Conservation (phyloP, 2,113 vertebrate genomes). For the Arvicanthis niloticus region DNA sequence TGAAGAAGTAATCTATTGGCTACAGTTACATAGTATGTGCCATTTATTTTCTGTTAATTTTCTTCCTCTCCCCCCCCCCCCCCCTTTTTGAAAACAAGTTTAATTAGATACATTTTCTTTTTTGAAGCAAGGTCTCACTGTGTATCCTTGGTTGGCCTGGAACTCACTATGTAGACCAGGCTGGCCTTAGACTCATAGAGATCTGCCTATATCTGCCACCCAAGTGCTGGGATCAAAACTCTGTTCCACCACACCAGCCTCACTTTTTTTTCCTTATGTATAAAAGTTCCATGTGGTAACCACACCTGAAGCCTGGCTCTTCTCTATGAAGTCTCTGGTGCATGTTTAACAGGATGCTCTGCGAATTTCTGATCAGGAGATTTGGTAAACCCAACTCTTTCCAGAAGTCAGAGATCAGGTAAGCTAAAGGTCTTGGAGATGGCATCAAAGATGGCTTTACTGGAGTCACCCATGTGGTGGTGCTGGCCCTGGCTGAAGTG, state of each 20-base stretch:
- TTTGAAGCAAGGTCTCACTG: neutral
- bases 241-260: neutral
- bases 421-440: neutral
- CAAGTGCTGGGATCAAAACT: neutral
- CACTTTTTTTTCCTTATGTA: neutral
- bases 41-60: neutral
- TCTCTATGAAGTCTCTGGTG: neutral
- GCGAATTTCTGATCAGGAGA: neutral
- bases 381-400: neutral
- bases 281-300: neutral
- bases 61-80: no score
- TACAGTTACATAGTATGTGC: neutral
- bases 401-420: neutral
- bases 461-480: neutral
- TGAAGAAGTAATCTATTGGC: slow-evolving; percentile 53
- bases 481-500: neutral
- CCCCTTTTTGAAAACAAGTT: neutral
- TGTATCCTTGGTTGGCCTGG: neutral
- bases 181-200: neutral
- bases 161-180: neutral
- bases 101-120: neutral
- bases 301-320: neutral
- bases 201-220: neutral
- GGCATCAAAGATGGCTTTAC: neutral
- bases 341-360: neutral